These are phyloP conservation scores for Formica aserva DNA, from an alignment of 2,888 invertebrate genomes.

Conservation along the genomic window DNA sequence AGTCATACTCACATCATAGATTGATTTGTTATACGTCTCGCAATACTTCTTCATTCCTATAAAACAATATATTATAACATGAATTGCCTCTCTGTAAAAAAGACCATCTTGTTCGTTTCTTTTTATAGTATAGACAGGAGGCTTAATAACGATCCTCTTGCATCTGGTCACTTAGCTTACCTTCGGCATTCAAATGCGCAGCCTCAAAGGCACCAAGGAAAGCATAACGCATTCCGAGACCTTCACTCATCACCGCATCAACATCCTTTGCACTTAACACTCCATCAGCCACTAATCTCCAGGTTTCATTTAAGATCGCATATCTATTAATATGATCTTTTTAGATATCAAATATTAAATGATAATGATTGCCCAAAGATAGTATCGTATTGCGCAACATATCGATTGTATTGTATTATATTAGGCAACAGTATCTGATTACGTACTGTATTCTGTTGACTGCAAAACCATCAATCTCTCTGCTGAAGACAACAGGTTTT, in stretches of 20 bases:
- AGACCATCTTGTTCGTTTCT: not conserved
- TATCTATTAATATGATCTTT: conserved; percentile 88
- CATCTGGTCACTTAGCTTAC: conserved; percentile 82
- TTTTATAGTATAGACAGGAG: not conserved
- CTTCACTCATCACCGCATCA: conserved; percentile 97
- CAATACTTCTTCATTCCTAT: conserved; percentile 89
- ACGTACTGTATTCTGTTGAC: conserved; percentile 96
- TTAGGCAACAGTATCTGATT: not conserved
- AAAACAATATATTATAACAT: conserved; percentile 57
- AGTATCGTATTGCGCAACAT: too few relatives aligned
- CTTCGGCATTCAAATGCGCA: conserved; percentile 97
- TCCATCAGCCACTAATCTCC: conserved; percentile 94
- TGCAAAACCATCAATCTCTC: conserved; percentile 97
- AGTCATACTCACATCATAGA: conserved; percentile 89
- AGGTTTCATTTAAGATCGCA: conserved; percentile 96
- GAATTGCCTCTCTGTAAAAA: not conserved
- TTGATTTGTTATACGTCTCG: conserved; percentile 88
- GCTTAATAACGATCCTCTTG: not conserved
- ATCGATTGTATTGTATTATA: too few relatives aligned
- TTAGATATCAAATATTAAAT: not conserved
- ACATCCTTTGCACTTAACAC: conserved; percentile 95
- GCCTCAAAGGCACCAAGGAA: conserved; percentile 98
- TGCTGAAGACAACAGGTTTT: conserved; percentile 93
- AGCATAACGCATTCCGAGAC: conserved; percentile 97
- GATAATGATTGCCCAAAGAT: not conserved